Evolutionary conservation across 2,888 invertebrate species (phyloP), one percentile per base, ranked within the genome.

Genomic region (Lycocerus yunnanus): DNA sequence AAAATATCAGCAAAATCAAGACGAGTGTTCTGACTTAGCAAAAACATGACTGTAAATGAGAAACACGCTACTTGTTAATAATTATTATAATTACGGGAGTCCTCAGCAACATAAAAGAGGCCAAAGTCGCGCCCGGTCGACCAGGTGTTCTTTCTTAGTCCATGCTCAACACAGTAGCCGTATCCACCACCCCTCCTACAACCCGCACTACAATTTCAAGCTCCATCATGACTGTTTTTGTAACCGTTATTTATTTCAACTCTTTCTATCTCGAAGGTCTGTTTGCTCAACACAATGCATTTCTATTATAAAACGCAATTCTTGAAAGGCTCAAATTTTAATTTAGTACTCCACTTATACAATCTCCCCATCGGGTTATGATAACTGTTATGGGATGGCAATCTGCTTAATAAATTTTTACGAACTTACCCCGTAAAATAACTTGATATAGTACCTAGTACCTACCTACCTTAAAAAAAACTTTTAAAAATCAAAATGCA

Each of bases 31-130:
- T 43, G 65, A 69, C 78, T 78, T 74, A 72, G 77, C 78, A 79
- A 80, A 79, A 82, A 81, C 80, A 80, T 80, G 82, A 79, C 78
- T 79, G 79, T 77, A 80, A 83, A 81, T 83, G 82, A 84, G 82
- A 83, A 83, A 84, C 84, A 84, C 82, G 85, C 85, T 85, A 85
- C 85, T 83, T 84, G 84, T 83, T 85, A 85, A 85, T 85, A 85
- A 85, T 85, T 43, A 43, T 43, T 84, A 83, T 85, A 85, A 85
- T 85, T 85, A 85, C 85, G 84, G 83, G 83, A 84, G 83, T 83
- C 84, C 82, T 83, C 84, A 84, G 84, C 70, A 76, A 69, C 70
- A 58, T 72, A 59, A n/a, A n/a, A 70, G 69, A 72, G 69, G 72
- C 72, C 75, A 73, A 43, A 63, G 69, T 73, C 73, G 75, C 66